Evolutionary conservation across 2,888 invertebrate species (phyloP).

Genomic region (Plusia festucae): DNA sequence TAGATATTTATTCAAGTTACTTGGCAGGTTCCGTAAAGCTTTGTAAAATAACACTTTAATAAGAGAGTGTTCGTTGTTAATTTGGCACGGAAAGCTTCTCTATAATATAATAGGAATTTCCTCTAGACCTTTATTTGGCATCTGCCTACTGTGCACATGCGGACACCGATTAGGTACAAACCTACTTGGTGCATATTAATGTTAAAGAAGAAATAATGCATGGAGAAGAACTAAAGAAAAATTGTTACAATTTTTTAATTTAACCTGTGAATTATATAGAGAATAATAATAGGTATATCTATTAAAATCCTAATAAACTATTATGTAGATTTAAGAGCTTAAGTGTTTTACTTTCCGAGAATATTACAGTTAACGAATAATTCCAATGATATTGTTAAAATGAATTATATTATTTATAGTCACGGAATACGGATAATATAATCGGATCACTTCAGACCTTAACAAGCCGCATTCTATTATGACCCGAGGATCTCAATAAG

Average conservation of each 20-base stretch:
- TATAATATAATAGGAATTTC: constrained; percentile 6
- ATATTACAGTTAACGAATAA: too few relatives aligned
- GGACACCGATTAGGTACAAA: not conserved
- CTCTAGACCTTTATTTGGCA: not conserved
- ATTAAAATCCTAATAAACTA: too few relatives aligned
- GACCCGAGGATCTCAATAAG: constrained; percentile 1
- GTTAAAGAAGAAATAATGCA: too few relatives aligned
- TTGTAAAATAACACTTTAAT: constrained; percentile 10
- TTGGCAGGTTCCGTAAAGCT: not conserved
- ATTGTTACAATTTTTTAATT: too few relatives aligned
- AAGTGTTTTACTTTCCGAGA: too few relatives aligned
- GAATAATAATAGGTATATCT: too few relatives aligned
- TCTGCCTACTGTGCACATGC: not conserved
- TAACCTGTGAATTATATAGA: too few relatives aligned
- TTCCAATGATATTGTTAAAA: not conserved
- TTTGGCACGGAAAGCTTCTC: constrained; percentile 7
- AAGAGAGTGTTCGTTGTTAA: constrained; percentile 2
- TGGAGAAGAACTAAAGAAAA: too few relatives aligned
- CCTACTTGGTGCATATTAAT: too few relatives aligned
- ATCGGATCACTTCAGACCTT: constrained; percentile 6
- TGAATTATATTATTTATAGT: not conserved
- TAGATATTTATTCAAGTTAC: not conserved
- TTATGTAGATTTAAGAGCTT: too few relatives aligned
- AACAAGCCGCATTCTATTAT: constrained; percentile 7
- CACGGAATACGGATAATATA: constrained; percentile 1